phyloP scores from a whole-genome alignment of 2,797 vertebrate species.

The Cercopithecus hamlyni region DNA sequence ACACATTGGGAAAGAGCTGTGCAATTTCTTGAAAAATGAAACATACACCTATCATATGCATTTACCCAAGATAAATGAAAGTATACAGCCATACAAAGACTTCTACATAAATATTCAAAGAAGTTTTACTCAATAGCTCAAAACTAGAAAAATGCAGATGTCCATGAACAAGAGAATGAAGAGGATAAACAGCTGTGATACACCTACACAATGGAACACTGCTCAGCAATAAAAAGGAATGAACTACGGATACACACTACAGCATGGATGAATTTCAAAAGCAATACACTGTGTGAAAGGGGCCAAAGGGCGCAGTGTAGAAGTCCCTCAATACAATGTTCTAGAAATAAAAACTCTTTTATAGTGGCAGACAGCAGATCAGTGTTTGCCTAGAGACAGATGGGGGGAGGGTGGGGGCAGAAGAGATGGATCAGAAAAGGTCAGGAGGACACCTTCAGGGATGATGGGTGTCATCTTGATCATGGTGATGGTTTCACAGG shows the following conservation, averaged over 20 bases:
- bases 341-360: neutral
- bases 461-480: neutral
- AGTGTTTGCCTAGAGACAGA: neutral
- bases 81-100: neutral
- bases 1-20: neutral
- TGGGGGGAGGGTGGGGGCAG: neutral
- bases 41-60: neutral
- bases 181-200: neutral
- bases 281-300: too few species aligned
- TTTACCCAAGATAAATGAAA: neutral
- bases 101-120: neutral
- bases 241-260: rapidly evolving
- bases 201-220: rapidly evolving
- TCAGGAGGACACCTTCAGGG: neutral
- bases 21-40: neutral
- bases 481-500: neutral
- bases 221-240: neutral
- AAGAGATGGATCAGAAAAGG: neutral
- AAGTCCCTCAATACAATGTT: rapidly evolving
- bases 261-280: too few species aligned
- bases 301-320: rapidly evolving
- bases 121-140: neutral
- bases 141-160: neutral
- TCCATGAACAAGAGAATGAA: neutral
- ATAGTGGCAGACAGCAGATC: neutral